Conservation (phyloP, 1,140 invertebrate species). For the Drosophila subpulchrella region DNA sequence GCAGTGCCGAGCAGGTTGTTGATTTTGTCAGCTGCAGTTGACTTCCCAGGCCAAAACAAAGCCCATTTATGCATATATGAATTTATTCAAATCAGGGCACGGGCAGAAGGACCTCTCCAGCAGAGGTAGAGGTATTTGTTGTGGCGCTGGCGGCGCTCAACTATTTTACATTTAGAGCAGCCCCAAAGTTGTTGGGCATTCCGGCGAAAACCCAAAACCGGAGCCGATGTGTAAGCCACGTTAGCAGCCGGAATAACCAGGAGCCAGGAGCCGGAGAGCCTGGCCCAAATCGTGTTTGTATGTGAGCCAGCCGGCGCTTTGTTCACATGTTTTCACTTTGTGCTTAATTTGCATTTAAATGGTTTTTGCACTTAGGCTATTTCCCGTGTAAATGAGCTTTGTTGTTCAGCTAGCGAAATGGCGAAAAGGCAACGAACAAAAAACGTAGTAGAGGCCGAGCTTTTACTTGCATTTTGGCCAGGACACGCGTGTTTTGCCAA, state of each 20-base stretch:
- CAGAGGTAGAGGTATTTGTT: constrained; percentile 49
- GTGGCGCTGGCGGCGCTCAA: constrained; percentile 61
- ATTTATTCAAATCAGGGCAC: constrained; percentile 70
- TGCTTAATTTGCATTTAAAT: constrained; percentile 84
- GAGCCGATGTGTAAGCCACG: constrained; percentile 23
- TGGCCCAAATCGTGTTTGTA: constrained; percentile 25
- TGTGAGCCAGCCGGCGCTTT: constrained; percentile 49
- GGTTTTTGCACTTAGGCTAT: constrained; percentile 83
- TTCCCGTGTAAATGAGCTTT: constrained; percentile 84
- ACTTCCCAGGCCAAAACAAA: constrained; percentile 16
- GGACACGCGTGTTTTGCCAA: constrained; percentile 42
- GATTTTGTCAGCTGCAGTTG: constrained; percentile 48
- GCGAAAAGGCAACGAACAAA: constrained; percentile 39
- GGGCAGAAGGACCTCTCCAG: constrained; percentile 16
- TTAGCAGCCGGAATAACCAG: constrained; percentile 22
- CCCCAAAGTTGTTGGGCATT: constrained; percentile 43
- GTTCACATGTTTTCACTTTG: constrained; percentile 84
- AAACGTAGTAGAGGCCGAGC: constrained; percentile 25
- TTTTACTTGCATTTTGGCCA: constrained; percentile 65
- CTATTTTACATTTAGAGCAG: constrained; percentile 79
- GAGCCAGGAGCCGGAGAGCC: neutral
- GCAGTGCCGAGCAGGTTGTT: constrained; percentile 22
- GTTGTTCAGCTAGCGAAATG: constrained; percentile 55
- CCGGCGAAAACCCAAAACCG: constrained; percentile 10
- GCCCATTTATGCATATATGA: constrained; percentile 77